Evolutionary conservation across 2,797 vertebrate species (phyloP).

Genomic region (Acipenser oxyrinchus): DNA sequence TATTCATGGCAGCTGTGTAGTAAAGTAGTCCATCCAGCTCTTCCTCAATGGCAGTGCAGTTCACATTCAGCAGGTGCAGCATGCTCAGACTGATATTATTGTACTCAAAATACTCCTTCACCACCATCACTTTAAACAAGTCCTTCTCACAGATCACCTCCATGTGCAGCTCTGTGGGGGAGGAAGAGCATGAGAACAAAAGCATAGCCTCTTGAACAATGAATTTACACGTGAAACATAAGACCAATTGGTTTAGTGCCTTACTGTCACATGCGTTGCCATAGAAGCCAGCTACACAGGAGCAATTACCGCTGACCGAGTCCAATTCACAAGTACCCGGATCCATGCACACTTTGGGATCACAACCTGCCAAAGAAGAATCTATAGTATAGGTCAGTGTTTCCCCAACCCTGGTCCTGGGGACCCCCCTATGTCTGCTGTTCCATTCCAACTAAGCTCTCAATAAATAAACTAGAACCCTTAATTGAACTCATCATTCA

Average conservation of each 20-base stretch:
- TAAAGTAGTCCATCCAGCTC: constrained; percentile 29
- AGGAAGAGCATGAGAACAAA: background rate
- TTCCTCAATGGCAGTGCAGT: constrained; percentile 40
- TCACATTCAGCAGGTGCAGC: constrained; percentile 48
- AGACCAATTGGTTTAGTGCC: background rate
- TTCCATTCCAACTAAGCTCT: too few relatives aligned
- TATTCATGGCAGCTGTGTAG: constrained; percentile 39
- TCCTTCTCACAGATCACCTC: constrained; percentile 47
- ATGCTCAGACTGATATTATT: constrained; percentile 44
- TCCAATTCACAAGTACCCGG: background rate
- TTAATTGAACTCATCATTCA: too few relatives aligned
- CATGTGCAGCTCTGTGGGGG: constrained; percentile 34
- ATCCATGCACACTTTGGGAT: background rate
- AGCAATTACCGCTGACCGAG: background rate
- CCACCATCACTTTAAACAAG: constrained; percentile 42
- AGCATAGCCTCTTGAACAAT: background rate
- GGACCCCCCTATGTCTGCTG: too few relatives aligned
- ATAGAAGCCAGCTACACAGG: background rate
- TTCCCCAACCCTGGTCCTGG: too few relatives aligned
- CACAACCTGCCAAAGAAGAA: background rate
- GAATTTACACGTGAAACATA: background rate
- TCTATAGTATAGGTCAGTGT: too few relatives aligned
- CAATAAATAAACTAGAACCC: too few relatives aligned
- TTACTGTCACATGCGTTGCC: background rate
- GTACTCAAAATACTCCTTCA: constrained; percentile 52